phyloP scores from a whole-genome alignment of 1,140 invertebrate genomes.

The Kradibia gibbosae region DNA sequence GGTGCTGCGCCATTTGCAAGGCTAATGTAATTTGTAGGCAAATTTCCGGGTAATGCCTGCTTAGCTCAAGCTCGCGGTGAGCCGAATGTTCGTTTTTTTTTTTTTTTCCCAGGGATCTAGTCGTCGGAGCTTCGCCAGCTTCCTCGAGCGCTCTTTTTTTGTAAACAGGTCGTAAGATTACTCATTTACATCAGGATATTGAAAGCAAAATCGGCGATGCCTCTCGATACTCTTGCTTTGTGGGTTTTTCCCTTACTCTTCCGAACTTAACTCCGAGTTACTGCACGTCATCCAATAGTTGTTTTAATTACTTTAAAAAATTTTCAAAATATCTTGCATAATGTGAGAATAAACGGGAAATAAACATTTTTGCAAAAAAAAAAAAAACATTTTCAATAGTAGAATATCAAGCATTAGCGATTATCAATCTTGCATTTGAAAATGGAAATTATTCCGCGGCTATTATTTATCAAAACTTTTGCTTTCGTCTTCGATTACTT shows the following conservation, averaged over 20 bases:
- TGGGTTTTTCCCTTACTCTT: neutral
- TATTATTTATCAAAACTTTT: neutral
- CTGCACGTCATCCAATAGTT: too few species aligned
- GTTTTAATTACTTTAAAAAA: too few species aligned
- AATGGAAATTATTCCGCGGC: too few species aligned
- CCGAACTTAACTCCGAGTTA: too few species aligned
- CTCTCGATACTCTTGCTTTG: too few species aligned
- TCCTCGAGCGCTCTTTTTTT: neutral
- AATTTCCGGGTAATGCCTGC: neutral
- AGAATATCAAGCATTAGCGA: too few species aligned
- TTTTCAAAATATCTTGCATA: too few species aligned
- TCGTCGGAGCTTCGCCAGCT: neutral
- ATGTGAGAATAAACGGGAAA: too few species aligned
- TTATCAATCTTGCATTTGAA: too few species aligned
- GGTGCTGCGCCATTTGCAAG: neutral
- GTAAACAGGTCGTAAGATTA: neutral
- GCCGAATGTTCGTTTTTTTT: neutral
- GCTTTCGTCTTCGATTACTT: neutral
- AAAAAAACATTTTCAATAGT: too few species aligned
- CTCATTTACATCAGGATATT: neutral
- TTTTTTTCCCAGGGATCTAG: neutral
- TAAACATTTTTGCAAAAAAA: too few species aligned
- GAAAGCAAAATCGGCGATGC: neutral
- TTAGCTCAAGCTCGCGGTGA: neutral
- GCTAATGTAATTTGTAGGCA: constrained; percentile 30